Percentiles rank a stretch among this genome's conserved stretches.
Evolutionary conservation across 2,888 invertebrate genomes (phyloP).

Genomic region (Smittia aterrima): DNA sequence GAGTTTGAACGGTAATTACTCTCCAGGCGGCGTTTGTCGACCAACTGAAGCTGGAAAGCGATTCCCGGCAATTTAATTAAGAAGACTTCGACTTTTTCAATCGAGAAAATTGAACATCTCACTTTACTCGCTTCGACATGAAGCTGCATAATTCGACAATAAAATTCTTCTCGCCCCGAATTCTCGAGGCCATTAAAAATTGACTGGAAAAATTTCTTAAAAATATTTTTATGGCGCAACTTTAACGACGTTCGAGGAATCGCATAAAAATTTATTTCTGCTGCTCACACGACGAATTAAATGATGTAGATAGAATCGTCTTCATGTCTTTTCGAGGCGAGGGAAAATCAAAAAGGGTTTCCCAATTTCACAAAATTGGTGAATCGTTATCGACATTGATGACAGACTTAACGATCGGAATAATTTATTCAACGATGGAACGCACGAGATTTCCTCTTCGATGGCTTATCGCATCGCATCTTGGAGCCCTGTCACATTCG

Average conservation of each 20-base stretch:
- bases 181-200: constrained; percentile 11
- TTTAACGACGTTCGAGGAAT: constrained; percentile 21
- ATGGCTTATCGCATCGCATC: neutral
- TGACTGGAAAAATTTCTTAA: constrained; percentile 11
- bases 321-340: neutral
- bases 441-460: neutral
- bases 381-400: constrained; percentile 34
- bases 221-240: constrained; percentile 36
- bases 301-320: constrained; percentile 6
- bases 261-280: constrained; percentile 17
- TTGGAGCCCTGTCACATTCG: neutral
- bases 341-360: constrained; percentile 18
- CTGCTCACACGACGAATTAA: neutral
- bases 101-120: constrained; percentile 18
- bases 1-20: constrained; percentile 19
- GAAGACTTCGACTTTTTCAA: neutral
- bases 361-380: constrained; percentile 5
- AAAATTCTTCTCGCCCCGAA: constrained; percentile 21
- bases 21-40: neutral
- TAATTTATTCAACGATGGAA: constrained; percentile 2
- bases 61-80: constrained; percentile 34
- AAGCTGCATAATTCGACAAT: constrained; percentile 37
- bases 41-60: constrained; percentile 8
- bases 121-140: constrained; percentile 23
- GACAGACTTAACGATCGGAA: neutral